Percentiles rank a stretch among this genome's conserved stretches.
Evolutionary conservation across 2,113 vertebrate species (phyloP).

Genomic region (Echinops telfairi): DNA sequence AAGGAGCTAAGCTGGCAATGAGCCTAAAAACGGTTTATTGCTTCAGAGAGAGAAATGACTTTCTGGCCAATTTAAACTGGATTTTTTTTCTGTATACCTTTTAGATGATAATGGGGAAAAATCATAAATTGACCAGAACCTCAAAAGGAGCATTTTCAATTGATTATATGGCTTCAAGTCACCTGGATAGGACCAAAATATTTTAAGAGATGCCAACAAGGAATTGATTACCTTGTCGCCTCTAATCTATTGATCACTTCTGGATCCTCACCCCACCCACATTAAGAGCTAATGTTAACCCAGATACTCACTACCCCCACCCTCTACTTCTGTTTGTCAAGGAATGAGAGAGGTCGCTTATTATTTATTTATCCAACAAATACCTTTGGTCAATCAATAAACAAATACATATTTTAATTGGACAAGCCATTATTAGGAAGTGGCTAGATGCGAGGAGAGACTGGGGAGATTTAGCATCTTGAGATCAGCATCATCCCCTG

Average conservation of each 20-base stretch:
- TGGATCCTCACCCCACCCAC: not conserved
- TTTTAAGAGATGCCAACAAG: constrained; percentile 54
- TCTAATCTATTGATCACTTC: not conserved
- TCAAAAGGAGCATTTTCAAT: constrained; percentile 65
- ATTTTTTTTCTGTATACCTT: constrained; percentile 72
- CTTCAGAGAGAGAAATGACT: constrained; percentile 80
- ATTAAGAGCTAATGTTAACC: constrained; percentile 37
- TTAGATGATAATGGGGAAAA: constrained; percentile 68
- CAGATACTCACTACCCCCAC: not conserved
- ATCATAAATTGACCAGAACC: constrained; percentile 65
- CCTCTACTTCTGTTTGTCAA: not conserved
- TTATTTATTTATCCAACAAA: not conserved
- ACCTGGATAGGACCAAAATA: constrained; percentile 31
- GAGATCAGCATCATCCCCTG: not conserved
- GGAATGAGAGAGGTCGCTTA: constrained; percentile 6
- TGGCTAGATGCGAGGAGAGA: not conserved
- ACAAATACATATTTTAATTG: not conserved
- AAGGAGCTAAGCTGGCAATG: constrained; percentile 70
- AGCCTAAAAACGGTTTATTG: constrained; percentile 82
- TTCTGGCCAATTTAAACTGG: constrained; percentile 83
- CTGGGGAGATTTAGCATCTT: not conserved
- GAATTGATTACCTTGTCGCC: not conserved
- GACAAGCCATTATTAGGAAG: not conserved
- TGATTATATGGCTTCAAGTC: not conserved
- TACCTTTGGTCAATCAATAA: constrained; percentile 5